Evolutionary conservation across 2,888 invertebrate genomes (phyloP), one percentile per base, ranked within the genome.

Genomic region (Ditylenchus weischeri): DNA sequence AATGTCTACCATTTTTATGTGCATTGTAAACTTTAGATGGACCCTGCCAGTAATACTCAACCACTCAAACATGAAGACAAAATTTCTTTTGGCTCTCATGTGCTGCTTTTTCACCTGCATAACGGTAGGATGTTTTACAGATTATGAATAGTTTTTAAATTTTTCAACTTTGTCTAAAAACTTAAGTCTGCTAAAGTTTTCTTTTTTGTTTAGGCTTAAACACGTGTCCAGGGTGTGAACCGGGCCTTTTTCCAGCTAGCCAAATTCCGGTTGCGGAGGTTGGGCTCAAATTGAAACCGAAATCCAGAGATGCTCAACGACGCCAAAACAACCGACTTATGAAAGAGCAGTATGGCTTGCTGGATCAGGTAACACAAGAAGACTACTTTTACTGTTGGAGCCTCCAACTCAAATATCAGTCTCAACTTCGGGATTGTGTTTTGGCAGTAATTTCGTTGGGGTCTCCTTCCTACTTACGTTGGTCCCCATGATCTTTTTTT

Each of bases 191-290:
- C 5, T 29, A 5, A 29, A 29, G 36, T 7, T 36, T 19, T 1
- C 11, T 59, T 43, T 43, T 10, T 43, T 8, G 36, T 59, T 19
- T 19, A 59, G 78, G 78, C 68, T 11, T 88, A 72, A 90, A 91
- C 78, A 95, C 94, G 0, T 96, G 95, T 82, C 90, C 90, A 0
- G 89, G 90, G 70, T 96, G 95, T 84, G 94, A 95, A 83, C 94
- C 95, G 0, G 94, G 94, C 0, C 86, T 84, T 57, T 82, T 85
- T 23, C 38, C 21, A 54, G 50, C 62, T 62, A 47, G 19, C 15
- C 54, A 54, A 29, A 2, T 29, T 2, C 29, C 29, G 5, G 43
- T 36, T 38, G 36, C n/a, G 19, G 38, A 18, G 29, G 18, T 11
- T 36, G 11, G 18, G 19, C 19, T 62, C n/a, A 19, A 51, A 51